Evolutionary conservation across 2,888 invertebrate genomes (phyloP).

Genomic region (Halictus quadricinctus): DNA sequence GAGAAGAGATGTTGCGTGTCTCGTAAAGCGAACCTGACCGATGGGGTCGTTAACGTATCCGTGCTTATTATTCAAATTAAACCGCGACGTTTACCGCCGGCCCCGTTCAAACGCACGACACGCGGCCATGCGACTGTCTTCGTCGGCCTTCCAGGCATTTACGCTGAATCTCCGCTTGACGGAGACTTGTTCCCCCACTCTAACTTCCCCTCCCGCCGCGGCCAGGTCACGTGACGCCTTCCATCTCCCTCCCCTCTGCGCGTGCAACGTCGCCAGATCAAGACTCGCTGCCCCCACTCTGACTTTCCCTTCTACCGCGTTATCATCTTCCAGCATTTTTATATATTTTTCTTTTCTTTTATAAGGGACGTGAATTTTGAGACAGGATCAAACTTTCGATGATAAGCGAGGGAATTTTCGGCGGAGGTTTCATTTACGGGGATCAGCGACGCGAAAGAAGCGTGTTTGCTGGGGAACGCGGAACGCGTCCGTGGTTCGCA

Average conservation of each 20-base stretch:
- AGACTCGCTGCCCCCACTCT: no score
- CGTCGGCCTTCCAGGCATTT: not conserved
- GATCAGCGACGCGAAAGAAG: not conserved
- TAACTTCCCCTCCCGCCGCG: not conserved
- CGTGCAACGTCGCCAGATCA: not conserved
- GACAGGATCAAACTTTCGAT: not conserved
- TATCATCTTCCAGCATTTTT: not conserved
- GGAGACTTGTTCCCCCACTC: not conserved
- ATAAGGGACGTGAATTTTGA: not conserved
- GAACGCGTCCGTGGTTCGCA: slow-evolving; percentile 45
- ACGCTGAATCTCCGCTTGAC: not conserved
- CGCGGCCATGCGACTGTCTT: not conserved
- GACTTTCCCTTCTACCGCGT: no score
- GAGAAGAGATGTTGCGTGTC: not conserved
- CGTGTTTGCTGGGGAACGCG: slow-evolving; percentile 52
- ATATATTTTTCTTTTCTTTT: not conserved
- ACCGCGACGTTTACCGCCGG: slow-evolving; percentile 66
- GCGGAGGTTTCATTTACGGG: not conserved
- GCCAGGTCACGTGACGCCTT: no score
- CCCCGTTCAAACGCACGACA: slow-evolving; percentile 9
- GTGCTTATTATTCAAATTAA: slow-evolving; percentile 75
- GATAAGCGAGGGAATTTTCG: not conserved
- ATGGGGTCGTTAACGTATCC: slow-evolving; percentile 72
- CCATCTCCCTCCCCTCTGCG: no score
- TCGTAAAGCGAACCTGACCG: slow-evolving; percentile 68